These are phyloP conservation scores for Seriola rivoliana DNA, from an alignment of 2,113 vertebrate species.

Conservation along the genomic window DNA sequence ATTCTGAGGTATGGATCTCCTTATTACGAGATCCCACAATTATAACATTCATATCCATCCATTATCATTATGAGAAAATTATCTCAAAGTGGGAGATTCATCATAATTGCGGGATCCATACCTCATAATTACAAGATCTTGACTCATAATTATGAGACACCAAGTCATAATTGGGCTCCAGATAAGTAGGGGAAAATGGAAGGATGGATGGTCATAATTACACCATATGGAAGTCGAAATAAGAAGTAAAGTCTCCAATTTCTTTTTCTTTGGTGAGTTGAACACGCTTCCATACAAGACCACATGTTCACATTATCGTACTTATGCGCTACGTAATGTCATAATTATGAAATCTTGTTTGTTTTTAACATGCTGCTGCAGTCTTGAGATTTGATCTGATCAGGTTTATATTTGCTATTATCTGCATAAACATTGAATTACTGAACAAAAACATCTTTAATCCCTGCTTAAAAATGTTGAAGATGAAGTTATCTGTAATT, in stretches of 20 bases:
- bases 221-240: neutral
- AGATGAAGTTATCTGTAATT: neutral
- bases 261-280: no score
- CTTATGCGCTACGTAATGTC: no score
- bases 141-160: neutral
- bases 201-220: neutral
- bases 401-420: neutral
- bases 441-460: no score
- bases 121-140: neutral
- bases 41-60: neutral
- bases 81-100: neutral
- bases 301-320: no score
- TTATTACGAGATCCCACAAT: neutral
- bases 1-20: neutral
- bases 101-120: neutral
- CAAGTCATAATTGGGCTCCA: neutral
- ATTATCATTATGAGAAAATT: slow-evolving; percentile 1
- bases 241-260: neutral
- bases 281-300: no score
- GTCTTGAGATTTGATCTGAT: neutral
- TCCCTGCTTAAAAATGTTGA: neutral
- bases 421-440: neutral
- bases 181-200: neutral
- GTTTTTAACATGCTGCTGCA: neutral
- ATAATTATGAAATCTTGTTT: neutral